Conservation (phyloP, 2,888 invertebrate genomes). For the Coelopa pilipes region DNA sequence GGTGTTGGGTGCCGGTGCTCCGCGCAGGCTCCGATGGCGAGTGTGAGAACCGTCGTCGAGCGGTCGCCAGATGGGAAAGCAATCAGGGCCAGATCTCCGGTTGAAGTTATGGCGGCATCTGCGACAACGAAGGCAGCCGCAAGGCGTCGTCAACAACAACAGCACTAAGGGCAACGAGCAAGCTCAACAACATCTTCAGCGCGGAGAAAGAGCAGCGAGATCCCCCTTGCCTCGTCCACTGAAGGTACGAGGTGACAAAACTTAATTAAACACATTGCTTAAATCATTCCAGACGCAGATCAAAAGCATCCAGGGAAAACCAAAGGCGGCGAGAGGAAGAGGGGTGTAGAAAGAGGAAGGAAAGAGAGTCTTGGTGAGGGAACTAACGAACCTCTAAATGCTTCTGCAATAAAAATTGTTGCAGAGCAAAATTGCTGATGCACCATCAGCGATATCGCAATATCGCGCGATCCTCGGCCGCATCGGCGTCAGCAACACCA, state of each 20-base stretch:
- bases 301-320: not conserved
- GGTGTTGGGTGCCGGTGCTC: too few relatives aligned
- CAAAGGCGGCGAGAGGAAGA: not conserved
- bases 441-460: slow-evolving; percentile 17
- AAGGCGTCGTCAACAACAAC: not conserved
- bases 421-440: slow-evolving; percentile 23
- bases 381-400: not conserved
- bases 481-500: slow-evolving; percentile 1
- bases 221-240: not conserved
- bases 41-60: too few relatives aligned
- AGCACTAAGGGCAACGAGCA: not conserved
- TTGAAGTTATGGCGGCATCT: too few relatives aligned
- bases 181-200: not conserved
- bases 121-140: too few relatives aligned
- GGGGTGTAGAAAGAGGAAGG: not conserved
- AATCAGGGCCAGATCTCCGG: too few relatives aligned
- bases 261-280: slow-evolving; percentile 15
- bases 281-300: slow-evolving; percentile 10
- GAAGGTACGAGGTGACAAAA: slow-evolving; percentile 4
- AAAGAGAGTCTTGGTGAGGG: not conserved
- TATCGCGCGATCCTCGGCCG: not conserved
- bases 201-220: too few relatives aligned
- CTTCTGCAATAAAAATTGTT: slow-evolving; percentile 17
- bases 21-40: not conserved
- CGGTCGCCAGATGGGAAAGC: too few relatives aligned